Conservation (phyloP, 1,140 invertebrate species). For the Parasteatoda tepidariorum region DNA sequence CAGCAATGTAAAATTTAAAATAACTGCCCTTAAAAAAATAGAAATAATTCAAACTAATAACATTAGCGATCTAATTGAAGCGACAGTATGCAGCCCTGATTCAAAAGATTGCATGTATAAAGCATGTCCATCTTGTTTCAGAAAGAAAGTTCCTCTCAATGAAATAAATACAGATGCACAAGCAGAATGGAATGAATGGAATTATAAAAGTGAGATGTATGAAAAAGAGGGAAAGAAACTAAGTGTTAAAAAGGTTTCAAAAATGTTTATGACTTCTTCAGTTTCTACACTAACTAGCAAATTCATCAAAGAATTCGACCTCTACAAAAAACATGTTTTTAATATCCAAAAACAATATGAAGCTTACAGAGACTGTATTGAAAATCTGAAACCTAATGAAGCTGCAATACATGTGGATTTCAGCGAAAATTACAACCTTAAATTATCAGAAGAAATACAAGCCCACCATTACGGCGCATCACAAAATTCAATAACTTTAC, state of each 20-base stretch:
- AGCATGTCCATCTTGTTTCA: neutral
- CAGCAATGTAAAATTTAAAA: too few relatives aligned
- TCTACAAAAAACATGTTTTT: neutral
- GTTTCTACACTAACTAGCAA: neutral
- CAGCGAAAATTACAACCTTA: too few relatives aligned
- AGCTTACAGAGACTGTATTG: neutral
- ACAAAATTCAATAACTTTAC: neutral
- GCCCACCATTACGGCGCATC: neutral
- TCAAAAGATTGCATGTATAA: neutral
- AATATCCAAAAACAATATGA: neutral
- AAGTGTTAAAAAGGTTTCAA: too few relatives aligned
- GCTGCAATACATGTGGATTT: neutral
- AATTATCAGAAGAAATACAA: neutral
- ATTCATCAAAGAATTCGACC: neutral
- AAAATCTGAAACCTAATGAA: neutral
- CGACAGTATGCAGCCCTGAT: neutral
- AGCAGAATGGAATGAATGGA: neutral
- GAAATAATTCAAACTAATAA: neutral
- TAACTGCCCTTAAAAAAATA: neutral
- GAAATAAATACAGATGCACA: neutral
- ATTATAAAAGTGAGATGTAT: neutral
- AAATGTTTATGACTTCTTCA: neutral
- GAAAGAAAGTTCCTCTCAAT: neutral
- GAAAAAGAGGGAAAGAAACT: neutral
- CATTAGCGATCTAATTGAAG: neutral